Evolutionary conservation across 1,140 invertebrate species (phyloP).

Genomic region (Apis cerana): DNA sequence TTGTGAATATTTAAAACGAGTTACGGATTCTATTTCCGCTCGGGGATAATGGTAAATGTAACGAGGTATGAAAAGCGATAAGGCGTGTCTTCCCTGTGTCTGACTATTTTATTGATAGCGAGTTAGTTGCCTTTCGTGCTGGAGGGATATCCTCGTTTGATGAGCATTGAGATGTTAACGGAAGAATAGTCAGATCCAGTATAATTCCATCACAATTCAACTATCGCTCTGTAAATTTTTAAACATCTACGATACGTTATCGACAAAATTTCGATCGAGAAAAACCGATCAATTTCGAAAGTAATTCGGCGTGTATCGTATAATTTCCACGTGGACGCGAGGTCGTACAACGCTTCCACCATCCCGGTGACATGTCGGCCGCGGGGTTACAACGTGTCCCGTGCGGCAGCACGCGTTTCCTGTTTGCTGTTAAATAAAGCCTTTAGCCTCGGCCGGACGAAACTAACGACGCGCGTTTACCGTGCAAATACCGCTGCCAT

Average conservation of each 20-base stretch:
- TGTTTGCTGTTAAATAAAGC: slow-evolving; percentile 60
- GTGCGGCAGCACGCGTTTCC: slow-evolving; percentile 17
- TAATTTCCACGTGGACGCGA: background rate
- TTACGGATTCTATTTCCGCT: background rate
- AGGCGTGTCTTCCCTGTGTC: slow-evolving; percentile 8
- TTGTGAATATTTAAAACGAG: slow-evolving; percentile 28
- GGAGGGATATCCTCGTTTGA: no score
- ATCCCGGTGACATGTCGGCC: background rate
- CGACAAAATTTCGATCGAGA: no score
- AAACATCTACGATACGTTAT: no score
- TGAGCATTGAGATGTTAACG: no score
- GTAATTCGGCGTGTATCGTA: background rate
- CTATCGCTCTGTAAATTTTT: no score
- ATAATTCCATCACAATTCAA: no score
- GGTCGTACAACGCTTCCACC: background rate
- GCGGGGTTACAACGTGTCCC: slow-evolving; percentile 5
- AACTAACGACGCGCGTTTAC: slow-evolving; percentile 59
- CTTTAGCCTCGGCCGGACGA: slow-evolving; percentile 36
- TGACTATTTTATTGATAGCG: no score
- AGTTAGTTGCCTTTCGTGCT: no score
- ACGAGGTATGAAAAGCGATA: slow-evolving; percentile 46
- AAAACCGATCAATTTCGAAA: background rate
- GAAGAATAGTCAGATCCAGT: no score
- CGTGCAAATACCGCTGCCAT: slow-evolving; percentile 51
- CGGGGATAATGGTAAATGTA: background rate